Percentiles rank a stretch among this genome's conserved stretches.
These are phyloP conservation scores for Eumeta japonica DNA, from an alignment of 1,140 invertebrate species.

Conservation along the genomic window DNA sequence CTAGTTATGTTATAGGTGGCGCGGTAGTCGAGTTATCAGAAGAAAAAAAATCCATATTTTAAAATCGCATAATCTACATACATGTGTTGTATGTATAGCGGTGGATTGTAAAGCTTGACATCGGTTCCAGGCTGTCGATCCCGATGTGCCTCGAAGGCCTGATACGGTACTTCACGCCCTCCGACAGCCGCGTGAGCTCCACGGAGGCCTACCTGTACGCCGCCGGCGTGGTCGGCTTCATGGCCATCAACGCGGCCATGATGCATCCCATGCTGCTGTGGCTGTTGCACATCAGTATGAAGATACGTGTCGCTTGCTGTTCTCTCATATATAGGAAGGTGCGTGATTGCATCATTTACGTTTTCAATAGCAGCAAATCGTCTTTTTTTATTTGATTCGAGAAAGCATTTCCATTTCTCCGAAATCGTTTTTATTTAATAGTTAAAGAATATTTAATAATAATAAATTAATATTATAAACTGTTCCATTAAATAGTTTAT, in stretches of 20 bases:
- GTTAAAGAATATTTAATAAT: constrained; percentile 71
- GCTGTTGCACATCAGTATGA: constrained; percentile 70
- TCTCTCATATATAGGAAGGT: constrained; percentile 83
- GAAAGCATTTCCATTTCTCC: constrained; percentile 75
- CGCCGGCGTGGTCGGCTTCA: constrained; percentile 62
- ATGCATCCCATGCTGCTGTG: constrained; percentile 79
- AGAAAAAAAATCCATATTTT: too few species aligned
- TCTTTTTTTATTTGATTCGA: not conserved
- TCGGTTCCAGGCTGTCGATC: constrained; percentile 67
- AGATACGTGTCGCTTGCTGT: constrained; percentile 75
- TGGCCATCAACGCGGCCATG: constrained; percentile 56
- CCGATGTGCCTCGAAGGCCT: constrained; percentile 69
- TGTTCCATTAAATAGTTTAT: too few species aligned
- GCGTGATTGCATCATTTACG: too few species aligned
- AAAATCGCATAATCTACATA: too few species aligned
- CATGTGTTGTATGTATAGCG: too few species aligned
- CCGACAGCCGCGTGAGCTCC: constrained; percentile 40
- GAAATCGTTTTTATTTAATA: constrained; percentile 65
- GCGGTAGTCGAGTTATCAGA: too few species aligned
- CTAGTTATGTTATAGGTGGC: too few species aligned
- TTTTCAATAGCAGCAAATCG: not conserved
- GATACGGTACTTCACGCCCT: constrained; percentile 66
- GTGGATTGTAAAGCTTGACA: too few species aligned
- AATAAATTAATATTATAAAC: too few species aligned
- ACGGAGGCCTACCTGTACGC: constrained; percentile 69